Conservation (phyloP, 2,113 vertebrate genomes). For the Mormyrus iriodes region DNA sequence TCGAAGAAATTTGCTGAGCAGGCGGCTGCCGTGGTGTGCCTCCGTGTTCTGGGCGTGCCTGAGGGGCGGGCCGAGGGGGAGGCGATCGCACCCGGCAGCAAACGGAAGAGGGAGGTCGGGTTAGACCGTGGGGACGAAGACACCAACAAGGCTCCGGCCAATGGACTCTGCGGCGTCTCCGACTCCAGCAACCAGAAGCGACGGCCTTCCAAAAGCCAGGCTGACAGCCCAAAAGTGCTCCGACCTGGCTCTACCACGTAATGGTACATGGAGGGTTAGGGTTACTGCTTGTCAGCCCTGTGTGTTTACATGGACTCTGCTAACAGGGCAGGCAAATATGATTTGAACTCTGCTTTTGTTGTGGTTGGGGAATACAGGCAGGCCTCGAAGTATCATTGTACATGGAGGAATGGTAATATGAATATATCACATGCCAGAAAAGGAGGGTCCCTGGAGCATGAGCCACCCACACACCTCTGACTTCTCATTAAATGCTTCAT, state of each 20-base stretch:
- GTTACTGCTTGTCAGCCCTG: background rate
- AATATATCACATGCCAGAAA: background rate
- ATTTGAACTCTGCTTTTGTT: background rate
- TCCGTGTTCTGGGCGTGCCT: conserved; percentile 72
- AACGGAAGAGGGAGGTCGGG: conserved; percentile 75
- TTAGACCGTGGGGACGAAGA: conserved; percentile 36
- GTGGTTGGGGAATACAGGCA: background rate
- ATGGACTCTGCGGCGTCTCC: background rate
- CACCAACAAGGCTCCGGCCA: background rate
- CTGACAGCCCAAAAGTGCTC: conserved; percentile 1
- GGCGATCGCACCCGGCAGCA: conserved; percentile 65
- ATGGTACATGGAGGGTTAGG: background rate
- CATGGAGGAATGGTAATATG: background rate
- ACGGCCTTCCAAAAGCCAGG: conserved; percentile 12
- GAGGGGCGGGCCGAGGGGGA: conserved; percentile 74
- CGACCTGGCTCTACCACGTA: background rate
- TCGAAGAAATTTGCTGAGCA: conserved; percentile 95
- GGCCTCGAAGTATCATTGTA: background rate
- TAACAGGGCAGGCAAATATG: background rate
- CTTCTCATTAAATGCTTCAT: background rate
- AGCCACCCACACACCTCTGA: background rate
- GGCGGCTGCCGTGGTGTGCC: conserved; percentile 83
- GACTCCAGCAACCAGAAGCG: conserved; percentile 40
- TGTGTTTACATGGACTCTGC: conserved; percentile 3
- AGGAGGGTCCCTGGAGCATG: background rate